Percentiles rank a stretch among this genome's conserved stretches.
Evolutionary conservation across 2,888 invertebrate species (phyloP).

Genomic region (Bedellia somnulentella): DNA sequence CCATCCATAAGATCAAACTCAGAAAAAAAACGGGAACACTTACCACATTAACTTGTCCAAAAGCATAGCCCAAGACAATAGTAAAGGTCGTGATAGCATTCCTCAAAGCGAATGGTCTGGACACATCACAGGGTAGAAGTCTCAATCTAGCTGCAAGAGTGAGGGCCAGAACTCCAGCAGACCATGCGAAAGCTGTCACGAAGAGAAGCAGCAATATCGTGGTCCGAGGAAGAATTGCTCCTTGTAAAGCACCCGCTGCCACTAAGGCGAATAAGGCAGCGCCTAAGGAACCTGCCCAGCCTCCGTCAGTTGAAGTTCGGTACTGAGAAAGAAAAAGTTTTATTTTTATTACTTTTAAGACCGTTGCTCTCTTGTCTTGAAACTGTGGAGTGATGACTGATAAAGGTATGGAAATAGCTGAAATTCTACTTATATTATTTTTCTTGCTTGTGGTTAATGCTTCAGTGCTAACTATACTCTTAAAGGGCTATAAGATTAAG

Average conservation of each 20-base stretch:
- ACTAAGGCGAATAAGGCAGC: slow-evolving; percentile 76
- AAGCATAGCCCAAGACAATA: slow-evolving; percentile 82
- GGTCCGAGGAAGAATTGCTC: slow-evolving; percentile 80
- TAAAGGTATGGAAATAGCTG: too few species aligned
- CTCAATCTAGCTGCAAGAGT: slow-evolving; percentile 80
- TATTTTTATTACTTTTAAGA: too few species aligned
- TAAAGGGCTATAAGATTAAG: too few species aligned
- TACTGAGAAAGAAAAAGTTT: slow-evolving; percentile 59
- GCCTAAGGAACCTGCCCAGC: slow-evolving; percentile 80
- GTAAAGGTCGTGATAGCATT: slow-evolving; percentile 87
- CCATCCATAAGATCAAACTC: too few species aligned
- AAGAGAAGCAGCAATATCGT: slow-evolving; percentile 81
- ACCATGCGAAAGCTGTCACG: slow-evolving; percentile 89
- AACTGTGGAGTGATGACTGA: too few species aligned
- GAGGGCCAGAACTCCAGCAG: slow-evolving; percentile 82
- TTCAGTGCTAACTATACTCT: too few species aligned
- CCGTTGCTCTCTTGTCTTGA: too few species aligned
- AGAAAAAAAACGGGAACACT: slow-evolving; percentile 30
- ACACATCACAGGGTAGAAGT: slow-evolving; percentile 85
- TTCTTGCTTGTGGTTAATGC: too few species aligned
- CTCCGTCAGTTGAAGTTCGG: slow-evolving; percentile 81
- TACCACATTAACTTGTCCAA: slow-evolving; percentile 92
- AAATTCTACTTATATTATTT: too few species aligned
- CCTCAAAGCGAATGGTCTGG: slow-evolving; percentile 78
- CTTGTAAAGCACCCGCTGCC: slow-evolving; percentile 75